phyloP scores from a whole-genome alignment of 2,797 vertebrate species.

The Karalla daura region DNA sequence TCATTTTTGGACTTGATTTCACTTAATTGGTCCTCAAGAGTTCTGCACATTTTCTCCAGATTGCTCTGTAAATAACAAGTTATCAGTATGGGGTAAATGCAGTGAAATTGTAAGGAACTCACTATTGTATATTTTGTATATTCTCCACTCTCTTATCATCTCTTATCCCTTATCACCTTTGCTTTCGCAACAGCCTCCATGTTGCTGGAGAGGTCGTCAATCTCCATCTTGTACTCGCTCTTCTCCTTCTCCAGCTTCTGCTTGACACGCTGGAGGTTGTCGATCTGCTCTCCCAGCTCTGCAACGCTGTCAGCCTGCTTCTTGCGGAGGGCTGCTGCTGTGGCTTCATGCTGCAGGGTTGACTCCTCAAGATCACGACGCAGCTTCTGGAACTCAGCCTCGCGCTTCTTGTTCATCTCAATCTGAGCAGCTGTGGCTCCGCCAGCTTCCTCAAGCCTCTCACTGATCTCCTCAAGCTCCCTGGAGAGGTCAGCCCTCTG shows the following conservation, averaged over 20 bases:
- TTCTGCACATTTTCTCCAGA: constrained; percentile 88
- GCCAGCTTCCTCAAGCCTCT: constrained; percentile 87
- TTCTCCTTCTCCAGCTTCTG: constrained; percentile 92
- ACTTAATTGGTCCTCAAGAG: constrained; percentile 89
- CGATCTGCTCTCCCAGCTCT: constrained; percentile 76
- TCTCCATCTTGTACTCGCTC: constrained; percentile 91
- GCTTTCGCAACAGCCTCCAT: constrained; percentile 86
- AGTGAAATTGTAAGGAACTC: not conserved
- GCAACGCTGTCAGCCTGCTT: constrained; percentile 88
- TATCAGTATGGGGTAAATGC: not conserved
- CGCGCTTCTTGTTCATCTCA: constrained; percentile 61
- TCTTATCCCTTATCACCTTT: constrained; percentile 16
- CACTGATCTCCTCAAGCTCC: constrained; percentile 91
- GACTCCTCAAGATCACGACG: constrained; percentile 50
- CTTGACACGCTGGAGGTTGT: constrained; percentile 89
- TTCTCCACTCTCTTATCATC: no score
- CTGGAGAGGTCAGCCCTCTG: constrained; percentile 83
- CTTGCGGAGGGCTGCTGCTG: constrained; percentile 80
- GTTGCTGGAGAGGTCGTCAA: constrained; percentile 86
- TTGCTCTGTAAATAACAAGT: constrained; percentile 79
- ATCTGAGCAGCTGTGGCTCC: constrained; percentile 81
- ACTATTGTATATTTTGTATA: not conserved
- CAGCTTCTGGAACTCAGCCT: constrained; percentile 56
- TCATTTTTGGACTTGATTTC: constrained; percentile 89
- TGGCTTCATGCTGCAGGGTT: constrained; percentile 51